Base-by-base conservation (phyloP, 2,888 invertebrate species). In the Melolontha melolontha region DNA sequence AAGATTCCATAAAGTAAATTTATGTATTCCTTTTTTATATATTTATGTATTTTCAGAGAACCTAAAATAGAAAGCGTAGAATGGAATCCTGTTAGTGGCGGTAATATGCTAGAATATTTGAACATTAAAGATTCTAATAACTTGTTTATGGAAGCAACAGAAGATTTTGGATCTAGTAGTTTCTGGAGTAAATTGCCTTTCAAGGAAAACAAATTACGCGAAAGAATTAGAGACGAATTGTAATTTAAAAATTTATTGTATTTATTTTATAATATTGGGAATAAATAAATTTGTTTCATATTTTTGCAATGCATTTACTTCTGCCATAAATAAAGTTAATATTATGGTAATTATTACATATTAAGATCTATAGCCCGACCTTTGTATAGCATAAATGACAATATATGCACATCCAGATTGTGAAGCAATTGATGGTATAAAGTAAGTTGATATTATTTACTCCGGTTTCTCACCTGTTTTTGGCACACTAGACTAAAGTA, bases 101-200 rank as follows among this genome's bases (percentile, higher is more conserved):
- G 34, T n/a, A 51, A 59, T 14, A 12, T 34, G 11, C 50, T 68
- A 1, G 17, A 65, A 39, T 57, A 27, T 41, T 40, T 68, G 10
- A 51, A 68, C 34, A 42, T 68, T 8, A 22, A 52, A 29, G 51
- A 52, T 29, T 41, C 64, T 4, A 34, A 57, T 12, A 50, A 65
- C 4, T 17, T 68, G 7, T 41, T 41, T 41, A 41, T 51, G 29
- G 42, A 59, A 41, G 55, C 22, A 1, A 44, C 14, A 8, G 68
- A 65, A 16, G 64, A 55, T 16, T 50, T 57, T 8, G 51, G 64
- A 1, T 14, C 59, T n/a, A 49, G 12, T 57, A 34, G n/a, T 5
- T 68, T 68, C 34, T 68, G 68, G 68, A 52, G 41, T 39, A 55
- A 39, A 22, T 50, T 68, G 5, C 29, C 55, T n/a, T 29, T 68